Conservation (phyloP, 2,888 invertebrate species). For the Hoplodrina blanda region DNA sequence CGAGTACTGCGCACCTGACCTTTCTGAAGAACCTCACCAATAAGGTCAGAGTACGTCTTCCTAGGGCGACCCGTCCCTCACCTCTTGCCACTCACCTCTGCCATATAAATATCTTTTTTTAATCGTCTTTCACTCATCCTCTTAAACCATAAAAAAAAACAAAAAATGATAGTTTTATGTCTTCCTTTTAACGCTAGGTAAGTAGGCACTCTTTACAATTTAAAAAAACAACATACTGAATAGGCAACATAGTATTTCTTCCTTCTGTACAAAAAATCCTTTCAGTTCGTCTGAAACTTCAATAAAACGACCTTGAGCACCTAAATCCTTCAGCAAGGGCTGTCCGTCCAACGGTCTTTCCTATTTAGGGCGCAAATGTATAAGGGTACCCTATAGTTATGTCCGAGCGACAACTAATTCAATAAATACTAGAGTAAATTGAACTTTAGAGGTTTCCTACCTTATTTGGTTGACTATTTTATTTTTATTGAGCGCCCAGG, state of each 20-base stretch:
- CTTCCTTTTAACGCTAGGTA: background rate
- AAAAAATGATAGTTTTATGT: background rate
- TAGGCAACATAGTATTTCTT: background rate
- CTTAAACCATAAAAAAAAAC: background rate
- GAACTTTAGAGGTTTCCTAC: conserved; percentile 19
- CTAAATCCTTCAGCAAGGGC: conserved; percentile 21
- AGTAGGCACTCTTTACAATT: background rate
- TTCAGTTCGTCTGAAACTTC: conserved; percentile 8
- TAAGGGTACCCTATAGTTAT: conserved; percentile 33
- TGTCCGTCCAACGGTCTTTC: conserved; percentile 16
- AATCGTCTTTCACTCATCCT: too few relatives aligned
- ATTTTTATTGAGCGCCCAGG: background rate
- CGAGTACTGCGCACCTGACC: too few relatives aligned
- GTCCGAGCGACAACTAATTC: conserved; percentile 27
- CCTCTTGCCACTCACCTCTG: too few relatives aligned
- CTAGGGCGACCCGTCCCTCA: too few relatives aligned
- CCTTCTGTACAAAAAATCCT: conserved; percentile 2
- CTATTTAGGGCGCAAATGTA: conserved; percentile 45
- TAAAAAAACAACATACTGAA: background rate
- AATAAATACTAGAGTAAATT: conserved; percentile 51
- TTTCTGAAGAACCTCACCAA: too few relatives aligned
- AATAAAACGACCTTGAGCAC: conserved; percentile 20
- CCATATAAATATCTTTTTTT: too few relatives aligned
- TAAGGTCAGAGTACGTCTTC: too few relatives aligned
- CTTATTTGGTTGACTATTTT: conserved; percentile 35